These are phyloP conservation scores for Cryptotis parvus DNA, from an alignment of 2,113 vertebrate genomes.

Conservation along the genomic window DNA sequence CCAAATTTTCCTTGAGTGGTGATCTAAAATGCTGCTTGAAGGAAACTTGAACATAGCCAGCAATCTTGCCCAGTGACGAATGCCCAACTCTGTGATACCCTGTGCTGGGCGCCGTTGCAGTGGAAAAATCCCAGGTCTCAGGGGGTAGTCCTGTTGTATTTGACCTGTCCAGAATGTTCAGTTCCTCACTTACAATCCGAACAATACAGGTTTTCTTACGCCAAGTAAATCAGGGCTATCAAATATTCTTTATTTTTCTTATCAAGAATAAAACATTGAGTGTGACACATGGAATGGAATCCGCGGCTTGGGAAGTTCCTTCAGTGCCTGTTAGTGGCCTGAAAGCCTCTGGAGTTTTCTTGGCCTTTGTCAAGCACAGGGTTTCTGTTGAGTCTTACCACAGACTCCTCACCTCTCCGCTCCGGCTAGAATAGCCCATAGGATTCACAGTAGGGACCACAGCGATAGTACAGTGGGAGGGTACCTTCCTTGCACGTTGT, in stretches of 20 bases:
- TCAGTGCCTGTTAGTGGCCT: constrained; percentile 56
- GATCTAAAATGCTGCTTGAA: constrained; percentile 45
- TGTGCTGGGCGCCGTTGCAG: constrained; percentile 3
- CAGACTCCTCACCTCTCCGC: not conserved
- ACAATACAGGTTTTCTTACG: constrained; percentile 57
- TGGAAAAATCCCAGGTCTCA: constrained; percentile 67
- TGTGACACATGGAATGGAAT: not conserved
- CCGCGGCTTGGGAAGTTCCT: constrained; percentile 24
- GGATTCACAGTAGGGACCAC: not conserved
- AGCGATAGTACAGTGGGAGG: too few species aligned
- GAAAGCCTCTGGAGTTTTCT: constrained; percentile 53
- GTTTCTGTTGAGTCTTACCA: constrained; percentile 7
- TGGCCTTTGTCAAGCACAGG: not conserved
- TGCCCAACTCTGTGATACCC: not conserved
- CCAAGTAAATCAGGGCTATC: constrained; percentile 58
- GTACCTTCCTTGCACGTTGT: too few species aligned
- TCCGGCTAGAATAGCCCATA: constrained; percentile 10
- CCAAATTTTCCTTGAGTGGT: not conserved
- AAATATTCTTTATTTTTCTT: constrained; percentile 60
- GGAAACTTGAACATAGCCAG: constrained; percentile 24
- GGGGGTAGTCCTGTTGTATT: not conserved
- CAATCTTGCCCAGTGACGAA: constrained; percentile 3
- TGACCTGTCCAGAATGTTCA: constrained; percentile 63
- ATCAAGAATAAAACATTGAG: constrained; percentile 62
- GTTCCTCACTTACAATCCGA: constrained; percentile 42